These are phyloP conservation scores for Bungarus multicinctus DNA, from an alignment of 2,113 vertebrate species.

Conservation along the genomic window DNA sequence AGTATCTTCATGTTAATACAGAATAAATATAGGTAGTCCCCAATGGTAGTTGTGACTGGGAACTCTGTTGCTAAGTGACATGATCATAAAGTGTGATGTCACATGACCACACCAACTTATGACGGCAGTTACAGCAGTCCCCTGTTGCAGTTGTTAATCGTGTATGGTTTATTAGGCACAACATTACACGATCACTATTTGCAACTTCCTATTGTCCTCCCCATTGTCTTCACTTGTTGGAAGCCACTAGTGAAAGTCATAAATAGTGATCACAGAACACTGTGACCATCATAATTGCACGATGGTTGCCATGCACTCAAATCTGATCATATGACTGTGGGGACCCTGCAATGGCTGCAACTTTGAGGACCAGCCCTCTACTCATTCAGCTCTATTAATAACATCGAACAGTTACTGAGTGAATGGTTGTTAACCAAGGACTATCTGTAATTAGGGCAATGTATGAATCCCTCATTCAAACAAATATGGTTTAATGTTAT, in stretches of 20 bases:
- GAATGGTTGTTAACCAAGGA: neutral
- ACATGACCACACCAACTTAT: neutral
- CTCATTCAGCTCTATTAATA: neutral
- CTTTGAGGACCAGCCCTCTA: neutral
- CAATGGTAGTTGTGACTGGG: neutral
- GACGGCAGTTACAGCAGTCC: neutral
- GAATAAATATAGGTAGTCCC: neutral
- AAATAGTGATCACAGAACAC: neutral
- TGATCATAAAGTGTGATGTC: neutral
- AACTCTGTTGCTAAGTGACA: neutral
- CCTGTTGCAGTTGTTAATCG: neutral
- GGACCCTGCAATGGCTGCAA: neutral
- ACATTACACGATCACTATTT: neutral
- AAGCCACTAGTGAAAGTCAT: neutral
- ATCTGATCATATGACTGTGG: neutral
- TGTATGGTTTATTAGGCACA: neutral
- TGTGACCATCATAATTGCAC: neutral
- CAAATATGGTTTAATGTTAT: neutral
- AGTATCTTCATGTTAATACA: neutral
- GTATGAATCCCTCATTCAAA: neutral
- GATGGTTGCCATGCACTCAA: neutral
- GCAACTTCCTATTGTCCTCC: neutral
- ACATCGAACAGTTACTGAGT: neutral
- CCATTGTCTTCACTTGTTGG: neutral
- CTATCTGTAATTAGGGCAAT: neutral